These are phyloP conservation scores for Nerophis lumbriciformis DNA, from an alignment of 2,113 vertebrate species.

Conservation along the genomic window DNA sequence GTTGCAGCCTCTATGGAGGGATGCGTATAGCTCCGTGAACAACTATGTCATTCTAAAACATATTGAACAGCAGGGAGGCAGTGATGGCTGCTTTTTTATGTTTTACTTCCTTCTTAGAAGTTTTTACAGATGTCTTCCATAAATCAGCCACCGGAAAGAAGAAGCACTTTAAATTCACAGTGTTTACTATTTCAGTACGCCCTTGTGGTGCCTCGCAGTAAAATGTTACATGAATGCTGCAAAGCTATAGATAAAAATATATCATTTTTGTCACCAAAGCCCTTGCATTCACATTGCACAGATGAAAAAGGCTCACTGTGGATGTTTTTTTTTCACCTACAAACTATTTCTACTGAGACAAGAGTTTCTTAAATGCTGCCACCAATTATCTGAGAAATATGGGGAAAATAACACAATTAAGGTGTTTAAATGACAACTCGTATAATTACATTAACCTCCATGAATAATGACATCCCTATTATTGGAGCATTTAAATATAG, in stretches of 20 bases:
- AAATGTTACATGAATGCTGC: background rate
- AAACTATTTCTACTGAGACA: no score
- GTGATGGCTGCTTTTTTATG: background rate
- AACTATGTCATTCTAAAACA: conserved; percentile 22
- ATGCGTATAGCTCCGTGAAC: conserved; percentile 5
- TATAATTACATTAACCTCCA: conserved; percentile 18
- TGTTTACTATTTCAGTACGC: background rate
- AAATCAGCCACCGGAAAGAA: background rate
- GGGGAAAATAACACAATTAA: conserved; percentile 21
- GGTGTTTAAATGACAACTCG: conserved; percentile 17
- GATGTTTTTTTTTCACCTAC: no score
- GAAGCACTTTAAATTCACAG: background rate
- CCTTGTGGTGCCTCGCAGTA: background rate
- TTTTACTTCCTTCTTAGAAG: background rate
- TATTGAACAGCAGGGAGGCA: conserved; percentile 2
- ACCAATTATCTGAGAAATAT: conserved; percentile 12
- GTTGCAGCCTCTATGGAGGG: no score
- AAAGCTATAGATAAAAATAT: background rate
- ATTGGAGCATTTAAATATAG: conserved; percentile 5
- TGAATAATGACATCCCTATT: conserved; percentile 6
- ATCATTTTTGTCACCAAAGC: background rate
- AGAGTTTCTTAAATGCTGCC: conserved; percentile 3
- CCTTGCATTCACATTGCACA: no score
- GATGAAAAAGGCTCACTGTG: no score
- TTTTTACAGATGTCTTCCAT: background rate